A percentile compares a stretch with the other conserved stretches of the same genome.
These are phyloP conservation scores for Oscheius onirici DNA, from an alignment of 2,888 invertebrate species.

Conservation along the genomic window DNA sequence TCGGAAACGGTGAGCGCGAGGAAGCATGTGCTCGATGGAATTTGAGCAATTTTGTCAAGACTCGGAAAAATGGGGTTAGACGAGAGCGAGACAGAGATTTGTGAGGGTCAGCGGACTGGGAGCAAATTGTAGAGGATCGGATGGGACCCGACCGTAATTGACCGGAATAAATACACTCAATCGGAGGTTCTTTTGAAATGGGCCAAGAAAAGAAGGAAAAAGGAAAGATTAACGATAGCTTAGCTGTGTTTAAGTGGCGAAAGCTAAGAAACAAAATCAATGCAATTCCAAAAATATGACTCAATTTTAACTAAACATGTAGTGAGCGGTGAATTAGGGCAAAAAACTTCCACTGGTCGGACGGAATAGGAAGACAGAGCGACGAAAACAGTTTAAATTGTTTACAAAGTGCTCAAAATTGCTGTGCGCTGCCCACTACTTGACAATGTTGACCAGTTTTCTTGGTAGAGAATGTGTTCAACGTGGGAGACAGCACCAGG, in stretches of 20 bases:
- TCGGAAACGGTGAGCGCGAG: slow-evolving; percentile 7
- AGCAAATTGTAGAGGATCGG: slow-evolving; percentile 1
- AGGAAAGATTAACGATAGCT: no score
- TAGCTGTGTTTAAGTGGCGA: no score
- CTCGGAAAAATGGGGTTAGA: neutral
- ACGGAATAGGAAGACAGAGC: no score
- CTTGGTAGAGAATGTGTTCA: slow-evolving; percentile 7
- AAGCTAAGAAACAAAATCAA: no score
- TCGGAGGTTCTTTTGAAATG: neutral
- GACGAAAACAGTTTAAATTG: no score
- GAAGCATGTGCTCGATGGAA: neutral
- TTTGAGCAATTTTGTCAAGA: neutral
- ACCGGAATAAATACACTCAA: slow-evolving; percentile 28
- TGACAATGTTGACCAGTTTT: neutral
- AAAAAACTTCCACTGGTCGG: no score
- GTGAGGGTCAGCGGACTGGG: slow-evolving; percentile 1
- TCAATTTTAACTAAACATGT: no score
- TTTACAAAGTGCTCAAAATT: no score
- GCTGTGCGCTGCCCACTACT: no score
- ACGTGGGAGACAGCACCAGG: slow-evolving; percentile 13
- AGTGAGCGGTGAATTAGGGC: no score
- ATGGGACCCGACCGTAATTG: slow-evolving; percentile 10
- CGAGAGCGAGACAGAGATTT: no score
- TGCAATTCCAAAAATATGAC: no score
- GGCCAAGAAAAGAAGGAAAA: neutral